phyloP scores from a whole-genome alignment of 2,113 vertebrate genomes.

The Addax nasomaculatus region DNA sequence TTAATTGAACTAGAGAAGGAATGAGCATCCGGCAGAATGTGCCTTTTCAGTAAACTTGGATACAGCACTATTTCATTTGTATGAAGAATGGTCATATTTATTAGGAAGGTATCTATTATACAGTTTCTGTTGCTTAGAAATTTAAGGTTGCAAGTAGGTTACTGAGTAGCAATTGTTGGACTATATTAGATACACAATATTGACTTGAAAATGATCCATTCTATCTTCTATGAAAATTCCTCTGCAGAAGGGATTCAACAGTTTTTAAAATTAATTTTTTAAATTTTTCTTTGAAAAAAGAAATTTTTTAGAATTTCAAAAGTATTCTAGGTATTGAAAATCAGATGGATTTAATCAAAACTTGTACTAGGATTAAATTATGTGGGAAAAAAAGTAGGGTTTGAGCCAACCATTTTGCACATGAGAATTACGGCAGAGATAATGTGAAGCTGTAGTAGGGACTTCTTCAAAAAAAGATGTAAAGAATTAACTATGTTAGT shows the following conservation, averaged over 20 bases:
- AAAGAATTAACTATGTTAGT: conserved; percentile 26
- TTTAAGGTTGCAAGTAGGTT: background rate
- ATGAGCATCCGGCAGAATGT: background rate
- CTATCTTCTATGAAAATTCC: background rate
- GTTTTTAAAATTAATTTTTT: background rate
- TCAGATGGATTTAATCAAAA: background rate
- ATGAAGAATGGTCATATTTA: background rate
- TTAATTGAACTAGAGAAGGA: background rate
- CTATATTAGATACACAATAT: background rate
- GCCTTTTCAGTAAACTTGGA: background rate
- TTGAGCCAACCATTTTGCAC: background rate
- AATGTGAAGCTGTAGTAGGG: background rate
- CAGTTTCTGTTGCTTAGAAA: background rate
- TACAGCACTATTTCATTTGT: background rate
- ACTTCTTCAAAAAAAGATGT: background rate
- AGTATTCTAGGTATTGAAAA: background rate
- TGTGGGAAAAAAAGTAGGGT: accelerated
- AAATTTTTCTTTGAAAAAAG: background rate
- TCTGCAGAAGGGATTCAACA: background rate
- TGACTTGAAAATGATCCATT: background rate
- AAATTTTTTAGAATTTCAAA: conserved; percentile 11
- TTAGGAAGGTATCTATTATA: background rate
- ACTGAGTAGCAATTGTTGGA: background rate
- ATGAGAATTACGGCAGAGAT: background rate
- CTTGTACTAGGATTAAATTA: background rate